Percentiles rank a stretch among this genome's conserved stretches.
Evolutionary conservation across 2,888 invertebrate genomes (phyloP).

Genomic region (Colletes collaris): DNA sequence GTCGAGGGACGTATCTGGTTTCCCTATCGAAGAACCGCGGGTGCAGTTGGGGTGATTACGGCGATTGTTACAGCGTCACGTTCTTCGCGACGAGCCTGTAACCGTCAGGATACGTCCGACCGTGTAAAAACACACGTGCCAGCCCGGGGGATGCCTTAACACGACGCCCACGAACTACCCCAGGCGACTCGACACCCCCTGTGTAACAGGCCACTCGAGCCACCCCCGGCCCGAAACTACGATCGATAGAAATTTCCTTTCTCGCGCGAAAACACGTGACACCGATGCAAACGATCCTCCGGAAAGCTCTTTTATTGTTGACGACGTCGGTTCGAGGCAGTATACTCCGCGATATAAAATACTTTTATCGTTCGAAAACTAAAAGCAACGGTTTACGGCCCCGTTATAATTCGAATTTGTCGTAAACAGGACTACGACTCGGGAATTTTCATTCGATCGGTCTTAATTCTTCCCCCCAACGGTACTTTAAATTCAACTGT

Average conservation of each 20-base stretch:
- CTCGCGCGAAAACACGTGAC: not conserved
- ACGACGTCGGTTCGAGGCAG: not conserved
- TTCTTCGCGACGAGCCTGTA: conserved; percentile 40
- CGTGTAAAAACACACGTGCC: conserved; percentile 51
- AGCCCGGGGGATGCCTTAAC: conserved; percentile 43
- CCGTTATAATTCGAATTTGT: no score
- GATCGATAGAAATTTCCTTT: conserved; percentile 52
- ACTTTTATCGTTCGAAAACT: no score
- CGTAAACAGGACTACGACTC: no score
- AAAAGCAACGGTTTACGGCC: no score
- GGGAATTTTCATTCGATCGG: no score
- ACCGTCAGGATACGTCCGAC: conserved; percentile 39
- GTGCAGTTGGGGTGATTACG: conserved; percentile 35
- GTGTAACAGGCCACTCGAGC: conserved; percentile 35
- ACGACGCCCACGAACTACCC: conserved; percentile 37
- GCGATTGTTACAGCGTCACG: conserved; percentile 59
- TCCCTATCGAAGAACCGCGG: conserved; percentile 47
- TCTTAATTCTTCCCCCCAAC: no score
- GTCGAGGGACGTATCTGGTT: conserved; percentile 32
- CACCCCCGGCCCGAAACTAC: conserved; percentile 1
- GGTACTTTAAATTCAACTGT: no score
- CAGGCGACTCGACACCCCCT: conserved; percentile 32
- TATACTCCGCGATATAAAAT: no score
- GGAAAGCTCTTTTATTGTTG: not conserved
- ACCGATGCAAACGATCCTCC: not conserved